Conservation (phyloP, 2,113 vertebrate species). For the Colius striatus region DNA sequence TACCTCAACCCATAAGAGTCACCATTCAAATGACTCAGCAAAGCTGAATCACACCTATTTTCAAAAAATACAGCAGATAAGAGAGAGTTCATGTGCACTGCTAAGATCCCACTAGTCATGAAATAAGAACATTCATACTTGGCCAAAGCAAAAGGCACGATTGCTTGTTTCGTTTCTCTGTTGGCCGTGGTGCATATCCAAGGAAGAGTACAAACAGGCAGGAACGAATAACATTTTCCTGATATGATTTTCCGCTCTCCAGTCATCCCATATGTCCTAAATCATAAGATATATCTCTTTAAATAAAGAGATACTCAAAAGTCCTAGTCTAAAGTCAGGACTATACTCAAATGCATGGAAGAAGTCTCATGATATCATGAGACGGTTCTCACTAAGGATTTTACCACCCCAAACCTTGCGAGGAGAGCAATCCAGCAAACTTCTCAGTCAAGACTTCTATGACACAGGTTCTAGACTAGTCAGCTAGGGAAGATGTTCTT, state of each 20-base stretch:
- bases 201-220: neutral
- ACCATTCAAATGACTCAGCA: neutral
- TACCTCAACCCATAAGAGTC: neutral
- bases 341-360: fast-evolving
- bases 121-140: neutral
- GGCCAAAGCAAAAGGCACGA: neutral
- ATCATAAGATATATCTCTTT: neutral
- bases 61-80: neutral
- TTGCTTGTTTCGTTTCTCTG: neutral
- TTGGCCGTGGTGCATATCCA: neutral
- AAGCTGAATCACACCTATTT: neutral
- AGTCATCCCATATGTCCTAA: neutral
- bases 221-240: neutral
- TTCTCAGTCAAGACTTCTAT: neutral
- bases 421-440: neutral
- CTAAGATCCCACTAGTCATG: neutral
- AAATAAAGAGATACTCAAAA: neutral
- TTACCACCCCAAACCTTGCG: neutral
- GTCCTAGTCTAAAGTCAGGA: neutral
- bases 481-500: neutral
- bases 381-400: neutral
- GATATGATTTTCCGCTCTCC: neutral
- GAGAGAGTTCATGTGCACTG: neutral
- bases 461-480: neutral
- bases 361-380: neutral